phyloP scores from a whole-genome alignment of 2,113 vertebrate genomes.

The Pongo pygmaeus region DNA sequence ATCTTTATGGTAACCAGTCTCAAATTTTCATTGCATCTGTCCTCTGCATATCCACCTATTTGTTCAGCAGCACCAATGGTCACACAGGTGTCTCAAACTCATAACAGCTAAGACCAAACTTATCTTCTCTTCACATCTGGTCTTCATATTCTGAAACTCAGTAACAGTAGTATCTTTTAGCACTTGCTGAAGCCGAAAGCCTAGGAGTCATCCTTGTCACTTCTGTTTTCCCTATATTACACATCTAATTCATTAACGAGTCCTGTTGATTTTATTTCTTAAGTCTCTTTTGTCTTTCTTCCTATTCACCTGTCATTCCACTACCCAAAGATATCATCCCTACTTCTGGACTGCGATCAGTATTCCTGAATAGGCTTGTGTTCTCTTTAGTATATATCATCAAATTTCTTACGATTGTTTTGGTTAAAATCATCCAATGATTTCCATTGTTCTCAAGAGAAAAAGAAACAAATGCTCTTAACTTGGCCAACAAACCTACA shows the following conservation, averaged over 20 bases:
- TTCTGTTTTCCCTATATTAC: neutral
- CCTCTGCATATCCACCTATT: neutral
- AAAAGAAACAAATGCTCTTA: neutral
- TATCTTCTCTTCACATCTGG: neutral
- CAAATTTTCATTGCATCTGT: neutral
- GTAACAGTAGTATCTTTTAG: neutral
- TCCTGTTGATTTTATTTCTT: neutral
- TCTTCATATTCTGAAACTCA: neutral
- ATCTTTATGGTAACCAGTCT: neutral
- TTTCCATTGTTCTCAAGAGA: neutral
- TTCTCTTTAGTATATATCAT: neutral
- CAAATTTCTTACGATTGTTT: neutral
- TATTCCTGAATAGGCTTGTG: neutral
- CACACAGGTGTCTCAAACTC: neutral
- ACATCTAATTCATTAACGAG: neutral
- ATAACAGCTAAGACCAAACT: neutral
- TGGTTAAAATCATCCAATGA: neutral
- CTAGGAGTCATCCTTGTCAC: neutral
- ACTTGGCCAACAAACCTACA: neutral
- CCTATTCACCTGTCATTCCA: neutral
- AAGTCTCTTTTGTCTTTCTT: neutral
- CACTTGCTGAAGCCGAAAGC: neutral
- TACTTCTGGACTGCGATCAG: neutral
- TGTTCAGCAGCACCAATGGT: neutral
- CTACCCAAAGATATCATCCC: neutral